Percentiles rank a stretch among this genome's conserved stretches.
These are phyloP conservation scores for Calephelis nemesis DNA, from an alignment of 1,140 invertebrate species.

Conservation along the genomic window DNA sequence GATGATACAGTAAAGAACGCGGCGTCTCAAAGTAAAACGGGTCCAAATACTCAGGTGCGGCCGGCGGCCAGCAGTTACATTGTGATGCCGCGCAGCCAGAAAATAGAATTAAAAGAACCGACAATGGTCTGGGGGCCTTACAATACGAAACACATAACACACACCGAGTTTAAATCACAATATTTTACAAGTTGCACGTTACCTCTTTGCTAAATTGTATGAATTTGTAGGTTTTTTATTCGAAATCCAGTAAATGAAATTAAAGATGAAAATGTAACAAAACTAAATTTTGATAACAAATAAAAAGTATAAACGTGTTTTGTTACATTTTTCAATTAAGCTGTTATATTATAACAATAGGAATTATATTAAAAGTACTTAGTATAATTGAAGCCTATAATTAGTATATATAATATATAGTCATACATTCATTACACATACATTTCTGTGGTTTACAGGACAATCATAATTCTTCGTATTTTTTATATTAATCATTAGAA, in stretches of 20 bases:
- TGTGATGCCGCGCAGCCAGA: conserved; percentile 58
- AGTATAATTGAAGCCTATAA: no score
- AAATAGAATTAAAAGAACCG: conserved; percentile 71
- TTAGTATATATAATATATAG: no score
- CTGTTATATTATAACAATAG: no score
- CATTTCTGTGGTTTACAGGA: no score
- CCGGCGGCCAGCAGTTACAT: conserved; percentile 52
- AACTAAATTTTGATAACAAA: no score
- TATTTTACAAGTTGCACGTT: conserved; percentile 20
- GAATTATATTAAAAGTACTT: no score
- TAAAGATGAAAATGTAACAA: not conserved
- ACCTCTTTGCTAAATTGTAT: conserved; percentile 10
- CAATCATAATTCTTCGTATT: no score
- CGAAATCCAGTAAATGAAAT: not conserved
- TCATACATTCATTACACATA: no score
- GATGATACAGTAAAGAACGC: conserved; percentile 61
- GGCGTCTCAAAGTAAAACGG: conserved; percentile 64
- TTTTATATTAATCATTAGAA: no score
- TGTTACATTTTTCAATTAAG: no score
- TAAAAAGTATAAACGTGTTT: no score
- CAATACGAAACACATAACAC: conserved; percentile 47
- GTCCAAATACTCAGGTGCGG: conserved; percentile 72
- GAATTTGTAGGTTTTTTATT: not conserved
- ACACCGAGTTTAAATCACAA: conserved; percentile 39
- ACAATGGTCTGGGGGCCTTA: conserved; percentile 62